phyloP scores from a whole-genome alignment of 2,113 vertebrate species.

The Lichenostomus cassidix region DNA sequence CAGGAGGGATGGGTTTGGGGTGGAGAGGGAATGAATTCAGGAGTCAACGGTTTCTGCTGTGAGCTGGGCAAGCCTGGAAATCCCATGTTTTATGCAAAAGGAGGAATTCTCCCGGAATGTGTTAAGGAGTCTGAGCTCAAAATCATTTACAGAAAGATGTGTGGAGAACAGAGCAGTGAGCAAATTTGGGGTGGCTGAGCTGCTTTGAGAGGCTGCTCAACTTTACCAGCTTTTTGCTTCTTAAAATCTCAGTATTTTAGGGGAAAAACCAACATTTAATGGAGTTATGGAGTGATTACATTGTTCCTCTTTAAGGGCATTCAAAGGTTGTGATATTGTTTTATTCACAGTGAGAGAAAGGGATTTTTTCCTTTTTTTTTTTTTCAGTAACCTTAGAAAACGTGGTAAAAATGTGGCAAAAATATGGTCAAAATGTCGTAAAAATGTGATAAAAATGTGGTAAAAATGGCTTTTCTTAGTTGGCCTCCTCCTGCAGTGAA shows the following conservation, averaged over 20 bases:
- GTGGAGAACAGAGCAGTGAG: background rate
- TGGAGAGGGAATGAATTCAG: constrained; percentile 61
- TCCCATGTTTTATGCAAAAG: constrained; percentile 72
- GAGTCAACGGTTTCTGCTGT: constrained; percentile 50
- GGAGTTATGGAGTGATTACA: fast-evolving
- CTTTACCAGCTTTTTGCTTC: background rate
- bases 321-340: background rate
- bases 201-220: background rate
- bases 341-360: background rate
- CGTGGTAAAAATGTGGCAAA: background rate
- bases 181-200: background rate
- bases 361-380: background rate
- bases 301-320: background rate
- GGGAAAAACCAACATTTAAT: background rate
- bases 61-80: too few species aligned
- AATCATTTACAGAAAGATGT: background rate
- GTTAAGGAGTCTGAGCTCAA: background rate
- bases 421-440: background rate
- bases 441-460: background rate
- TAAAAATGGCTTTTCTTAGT: background rate
- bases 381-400: background rate
- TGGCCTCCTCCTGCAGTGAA: background rate
- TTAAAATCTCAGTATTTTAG: background rate
- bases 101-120: constrained; percentile 3
- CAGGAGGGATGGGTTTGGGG: constrained; percentile 49